Base-by-base conservation (phyloP, 2,888 invertebrate genomes). In the Leptinotarsa haldemani region DNA sequence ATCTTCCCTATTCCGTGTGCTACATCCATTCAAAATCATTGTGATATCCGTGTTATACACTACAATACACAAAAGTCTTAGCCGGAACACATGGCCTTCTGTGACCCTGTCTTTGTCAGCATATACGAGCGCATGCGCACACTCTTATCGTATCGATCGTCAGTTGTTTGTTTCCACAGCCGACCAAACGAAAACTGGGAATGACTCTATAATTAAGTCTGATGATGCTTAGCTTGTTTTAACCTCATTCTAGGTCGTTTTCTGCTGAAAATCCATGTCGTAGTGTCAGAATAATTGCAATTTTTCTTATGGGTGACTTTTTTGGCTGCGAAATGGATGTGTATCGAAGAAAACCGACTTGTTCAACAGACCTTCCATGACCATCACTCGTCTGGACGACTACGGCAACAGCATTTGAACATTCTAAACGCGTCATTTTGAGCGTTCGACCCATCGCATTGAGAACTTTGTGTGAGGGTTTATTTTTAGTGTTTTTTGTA, bases 101-200 rank as follows among this genome's bases (percentile, higher is more conserved):
- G 82, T 84, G 83, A 84, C 83, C 83, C 83, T 83, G 83, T 81
- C 78, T 78, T 70, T 69, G 75, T 75, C 79, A 77, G 77, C 75
- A 58, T 48, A 20, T 68, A 47, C 56, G n/a, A 9, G 77, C 83
- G 83, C 83, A 76, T 77, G 81, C 83, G 83, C 79, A 74, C 50
- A 58, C 74, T 74, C 78, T 80, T 81, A 82, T 82, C 82, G 81
- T 83, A 83, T 83, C 83, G 83, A 83, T 83, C 83, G 82, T 78
- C 78, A 76, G 80, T 79, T 79, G 81, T 76, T 81, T 78, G 81
- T 80, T 80, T 79, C 75, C 76, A 74, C 71, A 81, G 80, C 68
- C 18, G 80, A 72, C 82, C 83, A 81, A 75, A 66, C 71, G 65
- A 77, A 72, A 77, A 74, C 40, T 80, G 15, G 30, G 63, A 20